Conservation (phyloP, 2,888 invertebrate species). For the Zootermopsis nevadensis region DNA sequence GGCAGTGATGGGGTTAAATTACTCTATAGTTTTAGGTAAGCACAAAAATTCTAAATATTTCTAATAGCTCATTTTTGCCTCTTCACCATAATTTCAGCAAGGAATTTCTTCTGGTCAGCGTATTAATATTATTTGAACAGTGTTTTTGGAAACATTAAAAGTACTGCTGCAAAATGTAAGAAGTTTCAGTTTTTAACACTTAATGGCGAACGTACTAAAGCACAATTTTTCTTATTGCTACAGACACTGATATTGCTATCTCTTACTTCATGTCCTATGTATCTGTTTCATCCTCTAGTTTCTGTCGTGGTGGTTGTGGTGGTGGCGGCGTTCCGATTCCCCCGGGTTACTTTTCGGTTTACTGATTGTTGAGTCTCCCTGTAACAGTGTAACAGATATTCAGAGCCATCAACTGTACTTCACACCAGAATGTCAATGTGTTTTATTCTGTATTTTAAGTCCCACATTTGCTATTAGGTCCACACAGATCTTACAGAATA, state of each 20-base stretch:
- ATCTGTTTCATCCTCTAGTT: not conserved
- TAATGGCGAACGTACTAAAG: not conserved
- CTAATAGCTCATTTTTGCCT: too few relatives aligned
- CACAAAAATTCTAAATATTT: too few relatives aligned
- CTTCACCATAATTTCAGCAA: too few relatives aligned
- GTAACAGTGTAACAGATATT: slow-evolving; percentile 53
- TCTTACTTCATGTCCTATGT: not conserved
- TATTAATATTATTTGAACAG: not conserved
- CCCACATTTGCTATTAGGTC: not conserved
- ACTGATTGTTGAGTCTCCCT: not conserved
- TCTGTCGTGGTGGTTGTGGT: slow-evolving; percentile 33
- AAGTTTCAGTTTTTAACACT: not conserved
- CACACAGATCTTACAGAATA: not conserved
- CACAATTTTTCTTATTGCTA: not conserved
- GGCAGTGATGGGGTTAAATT: too few relatives aligned
- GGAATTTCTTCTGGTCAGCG: not conserved
- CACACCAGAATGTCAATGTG: too few relatives aligned
- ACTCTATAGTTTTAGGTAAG: too few relatives aligned
- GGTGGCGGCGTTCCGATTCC: slow-evolving; percentile 16
- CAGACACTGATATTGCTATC: not conserved
- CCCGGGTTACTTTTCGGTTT: not conserved
- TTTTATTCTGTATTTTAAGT: too few relatives aligned
- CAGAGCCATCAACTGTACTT: not conserved
- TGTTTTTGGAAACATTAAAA: not conserved
- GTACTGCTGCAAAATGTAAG: not conserved